Evolutionary conservation across 2,113 vertebrate genomes (phyloP).

Genomic region (Archocentrus centrarchus): DNA sequence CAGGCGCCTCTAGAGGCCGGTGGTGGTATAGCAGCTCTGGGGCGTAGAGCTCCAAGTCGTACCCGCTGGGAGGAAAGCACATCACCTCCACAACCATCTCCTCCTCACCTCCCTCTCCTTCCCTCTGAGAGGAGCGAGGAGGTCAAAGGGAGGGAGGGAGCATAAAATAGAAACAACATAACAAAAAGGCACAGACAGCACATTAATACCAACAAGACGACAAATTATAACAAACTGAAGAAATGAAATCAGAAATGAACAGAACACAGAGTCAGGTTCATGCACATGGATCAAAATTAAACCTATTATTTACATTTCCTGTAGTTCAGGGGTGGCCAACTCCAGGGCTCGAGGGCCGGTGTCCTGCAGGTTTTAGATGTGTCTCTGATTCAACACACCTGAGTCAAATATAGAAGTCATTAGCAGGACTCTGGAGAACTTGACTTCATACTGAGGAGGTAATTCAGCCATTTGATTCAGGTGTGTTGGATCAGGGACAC

Average conservation of each 20-base stretch:
- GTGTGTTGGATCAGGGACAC: too few species aligned
- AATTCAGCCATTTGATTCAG: too few species aligned
- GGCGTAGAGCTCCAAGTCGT: constrained; percentile 79
- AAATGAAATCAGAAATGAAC: constrained; percentile 18
- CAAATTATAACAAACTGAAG: constrained; percentile 35
- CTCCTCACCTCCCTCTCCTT: constrained; percentile 63
- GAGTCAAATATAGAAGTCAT: too few species aligned
- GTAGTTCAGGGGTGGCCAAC: background rate
- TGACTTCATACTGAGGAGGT: too few species aligned
- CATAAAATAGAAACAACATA: constrained; percentile 45
- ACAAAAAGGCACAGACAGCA: constrained; percentile 61
- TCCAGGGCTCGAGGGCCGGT: too few species aligned
- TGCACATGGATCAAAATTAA: constrained; percentile 15
- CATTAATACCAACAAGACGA: constrained; percentile 43
- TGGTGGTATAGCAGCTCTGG: constrained; percentile 75
- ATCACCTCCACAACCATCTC: constrained; percentile 58
- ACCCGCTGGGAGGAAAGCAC: constrained; percentile 73
- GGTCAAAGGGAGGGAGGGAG: constrained; percentile 26
- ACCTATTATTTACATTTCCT: constrained; percentile 1
- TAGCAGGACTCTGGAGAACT: too few species aligned
- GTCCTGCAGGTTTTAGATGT: too few species aligned
- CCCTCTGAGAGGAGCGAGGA: constrained; percentile 65
- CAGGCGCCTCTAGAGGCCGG: constrained; percentile 82
- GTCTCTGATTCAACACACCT: too few species aligned
- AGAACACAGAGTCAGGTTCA: constrained; percentile 19